These are phyloP conservation scores for Alcis repandata DNA, from an alignment of 2,888 invertebrate species.

Conservation along the genomic window DNA sequence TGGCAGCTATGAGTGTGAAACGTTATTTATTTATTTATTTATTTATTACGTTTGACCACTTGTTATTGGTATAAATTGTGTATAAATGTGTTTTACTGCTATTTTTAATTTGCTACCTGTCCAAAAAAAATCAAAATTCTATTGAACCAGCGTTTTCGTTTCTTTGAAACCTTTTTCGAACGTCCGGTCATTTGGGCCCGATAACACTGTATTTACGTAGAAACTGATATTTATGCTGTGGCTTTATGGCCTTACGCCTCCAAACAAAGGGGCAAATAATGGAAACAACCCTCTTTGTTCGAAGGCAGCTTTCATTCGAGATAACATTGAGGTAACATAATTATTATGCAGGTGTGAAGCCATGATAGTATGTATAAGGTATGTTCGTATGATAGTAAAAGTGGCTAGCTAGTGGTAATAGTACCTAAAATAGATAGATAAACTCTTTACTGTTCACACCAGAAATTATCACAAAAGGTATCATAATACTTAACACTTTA, in stretches of 20 bases:
- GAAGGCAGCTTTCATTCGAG: constrained; percentile 33
- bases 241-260: constrained; percentile 53
- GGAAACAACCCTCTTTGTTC: constrained; percentile 37
- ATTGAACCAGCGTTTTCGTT: not conserved
- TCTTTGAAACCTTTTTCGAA: constrained; percentile 36
- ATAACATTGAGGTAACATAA: constrained; percentile 27
- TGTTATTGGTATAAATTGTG: too few relatives aligned
- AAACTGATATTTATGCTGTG: constrained; percentile 29
- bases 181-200: constrained; percentile 45
- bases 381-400: too few relatives aligned
- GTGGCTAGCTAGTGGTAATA: too few relatives aligned
- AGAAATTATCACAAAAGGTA: too few relatives aligned
- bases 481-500: too few relatives aligned
- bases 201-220: constrained; percentile 50
- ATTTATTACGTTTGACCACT: too few relatives aligned
- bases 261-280: constrained; percentile 52
- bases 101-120: too few relatives aligned
- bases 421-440: too few relatives aligned
- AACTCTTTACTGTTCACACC: too few relatives aligned
- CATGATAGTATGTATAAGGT: not conserved
- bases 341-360: constrained; percentile 44
- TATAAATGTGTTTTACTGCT: too few relatives aligned
- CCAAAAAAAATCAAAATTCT: not conserved
- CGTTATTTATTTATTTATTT: too few relatives aligned
- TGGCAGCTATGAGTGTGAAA: too few relatives aligned